Conservation (phyloP, 1,140 invertebrate genomes). For the Araneus ventricosus region DNA sequence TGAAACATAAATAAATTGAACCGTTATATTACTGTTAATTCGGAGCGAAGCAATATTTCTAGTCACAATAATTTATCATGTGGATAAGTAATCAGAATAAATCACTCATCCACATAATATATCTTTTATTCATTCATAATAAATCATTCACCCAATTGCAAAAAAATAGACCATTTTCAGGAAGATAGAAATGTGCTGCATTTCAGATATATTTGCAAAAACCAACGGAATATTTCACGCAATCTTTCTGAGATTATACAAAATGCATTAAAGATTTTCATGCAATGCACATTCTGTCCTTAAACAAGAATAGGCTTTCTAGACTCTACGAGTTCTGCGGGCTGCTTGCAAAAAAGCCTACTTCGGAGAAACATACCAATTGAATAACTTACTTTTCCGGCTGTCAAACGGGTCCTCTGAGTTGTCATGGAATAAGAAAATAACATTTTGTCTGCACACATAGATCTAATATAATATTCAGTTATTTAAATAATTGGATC, state of each 20-base stretch:
- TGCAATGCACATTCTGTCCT: conserved; percentile 39
- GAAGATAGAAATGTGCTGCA: no score
- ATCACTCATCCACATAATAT: no score
- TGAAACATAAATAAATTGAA: no score
- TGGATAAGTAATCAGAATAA: no score
- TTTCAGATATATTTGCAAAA: no score
- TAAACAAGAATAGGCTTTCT: conserved; percentile 44
- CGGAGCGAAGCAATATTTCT: no score
- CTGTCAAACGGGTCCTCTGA: conserved; percentile 63
- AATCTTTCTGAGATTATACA: neutral
- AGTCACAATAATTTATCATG: no score
- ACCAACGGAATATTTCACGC: neutral
- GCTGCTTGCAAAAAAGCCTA: conserved; percentile 47
- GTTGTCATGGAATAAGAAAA: conserved; percentile 46
- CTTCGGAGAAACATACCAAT: neutral
- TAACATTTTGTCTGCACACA: neutral
- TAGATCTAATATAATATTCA: neutral
- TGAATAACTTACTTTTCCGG: conserved; percentile 61
- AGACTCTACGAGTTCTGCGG: conserved; percentile 16
- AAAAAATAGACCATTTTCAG: no score
- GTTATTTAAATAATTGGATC: no score
- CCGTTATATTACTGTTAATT: no score
- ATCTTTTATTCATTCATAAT: no score
- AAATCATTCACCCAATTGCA: no score
- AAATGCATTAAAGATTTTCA: neutral